Evolutionary conservation across 1,140 invertebrate species (phyloP).

Genomic region (Mycetomoellerius zeteki): DNA sequence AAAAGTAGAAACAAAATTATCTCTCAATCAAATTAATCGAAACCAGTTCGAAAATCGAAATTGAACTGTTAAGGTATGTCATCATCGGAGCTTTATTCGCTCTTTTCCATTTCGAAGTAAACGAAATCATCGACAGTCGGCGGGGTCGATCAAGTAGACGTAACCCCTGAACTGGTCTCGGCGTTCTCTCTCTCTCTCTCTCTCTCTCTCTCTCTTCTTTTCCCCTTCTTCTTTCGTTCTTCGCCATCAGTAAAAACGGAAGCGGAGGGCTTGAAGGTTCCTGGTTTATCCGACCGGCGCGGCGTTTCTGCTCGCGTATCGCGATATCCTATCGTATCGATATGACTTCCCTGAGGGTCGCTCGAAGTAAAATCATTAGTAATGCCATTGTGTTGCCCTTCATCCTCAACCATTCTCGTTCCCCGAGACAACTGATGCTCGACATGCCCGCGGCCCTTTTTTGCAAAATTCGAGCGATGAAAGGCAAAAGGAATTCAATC

Average conservation of each 20-base stretch:
- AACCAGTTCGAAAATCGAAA: background rate
- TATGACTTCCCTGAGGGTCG: constrained; percentile 81
- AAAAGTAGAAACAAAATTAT: background rate
- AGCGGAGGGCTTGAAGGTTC: constrained; percentile 55
- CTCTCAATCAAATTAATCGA: background rate
- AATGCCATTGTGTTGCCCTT: constrained; percentile 81
- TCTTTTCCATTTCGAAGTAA: constrained; percentile 76
- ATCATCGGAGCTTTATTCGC: constrained; percentile 36
- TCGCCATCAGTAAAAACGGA: constrained; percentile 47
- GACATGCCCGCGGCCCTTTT: constrained; percentile 54
- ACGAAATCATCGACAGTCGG: constrained; percentile 83
- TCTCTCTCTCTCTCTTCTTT: constrained; percentile 6
- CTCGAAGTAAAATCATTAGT: constrained; percentile 84
- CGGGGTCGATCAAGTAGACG: constrained; percentile 80
- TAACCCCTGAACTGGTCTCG: constrained; percentile 76
- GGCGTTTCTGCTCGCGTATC: constrained; percentile 80
- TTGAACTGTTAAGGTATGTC: constrained; percentile 42
- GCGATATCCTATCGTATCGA: constrained; percentile 81
- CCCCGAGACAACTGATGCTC: constrained; percentile 43
- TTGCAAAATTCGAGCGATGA: constrained; percentile 61
- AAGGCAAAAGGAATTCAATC: constrained; percentile 10
- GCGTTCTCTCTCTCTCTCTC: background rate
- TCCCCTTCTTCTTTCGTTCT: constrained; percentile 9
- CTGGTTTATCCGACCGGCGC: constrained; percentile 79
- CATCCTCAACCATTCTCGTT: constrained; percentile 36